Percentiles rank a stretch among this genome's conserved stretches.
phyloP scores from a whole-genome alignment of 1,140 invertebrate genomes.

The Drosophila azteca region DNA sequence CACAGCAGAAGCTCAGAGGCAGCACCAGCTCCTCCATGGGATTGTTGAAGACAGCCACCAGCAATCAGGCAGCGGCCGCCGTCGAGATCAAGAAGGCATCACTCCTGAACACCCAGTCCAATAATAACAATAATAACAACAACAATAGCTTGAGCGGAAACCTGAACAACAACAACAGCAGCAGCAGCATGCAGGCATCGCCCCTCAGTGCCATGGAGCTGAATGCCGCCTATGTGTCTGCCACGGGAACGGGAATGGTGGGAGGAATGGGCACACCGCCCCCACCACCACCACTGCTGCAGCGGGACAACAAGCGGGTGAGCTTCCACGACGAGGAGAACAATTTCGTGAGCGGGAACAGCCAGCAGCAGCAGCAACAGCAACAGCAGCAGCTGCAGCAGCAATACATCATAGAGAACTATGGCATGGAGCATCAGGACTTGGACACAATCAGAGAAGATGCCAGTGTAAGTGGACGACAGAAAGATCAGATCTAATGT shows the following conservation, averaged over 20 bases:
- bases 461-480: conserved; percentile 88
- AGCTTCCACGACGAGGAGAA: conserved; percentile 90
- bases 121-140: conserved; percentile 64
- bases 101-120: conserved; percentile 44
- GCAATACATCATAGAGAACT: conserved; percentile 62
- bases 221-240: conserved; percentile 72
- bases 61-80: conserved; percentile 67
- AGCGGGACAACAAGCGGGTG: conserved; percentile 85
- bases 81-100: conserved; percentile 65
- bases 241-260: conserved; percentile 57
- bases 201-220: conserved; percentile 74
- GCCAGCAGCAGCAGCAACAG: conserved; percentile 38
- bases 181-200: conserved; percentile 60
- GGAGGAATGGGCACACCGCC: conserved; percentile 52
- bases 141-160: conserved; percentile 66
- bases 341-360: conserved; percentile 73
- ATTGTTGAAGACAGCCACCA: conserved; percentile 68
- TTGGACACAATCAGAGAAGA: conserved; percentile 89
- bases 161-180: conserved; percentile 49
- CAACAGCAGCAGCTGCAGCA: conserved; percentile 51
- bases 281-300: conserved; percentile 48
- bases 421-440: conserved; percentile 63
- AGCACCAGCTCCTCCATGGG: conserved; percentile 58
- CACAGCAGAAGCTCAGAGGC: conserved; percentile 84
- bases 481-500: background rate